phyloP scores from a whole-genome alignment of 64 coral and sea anemone genomes.

The Montipora foliosa region DNA sequence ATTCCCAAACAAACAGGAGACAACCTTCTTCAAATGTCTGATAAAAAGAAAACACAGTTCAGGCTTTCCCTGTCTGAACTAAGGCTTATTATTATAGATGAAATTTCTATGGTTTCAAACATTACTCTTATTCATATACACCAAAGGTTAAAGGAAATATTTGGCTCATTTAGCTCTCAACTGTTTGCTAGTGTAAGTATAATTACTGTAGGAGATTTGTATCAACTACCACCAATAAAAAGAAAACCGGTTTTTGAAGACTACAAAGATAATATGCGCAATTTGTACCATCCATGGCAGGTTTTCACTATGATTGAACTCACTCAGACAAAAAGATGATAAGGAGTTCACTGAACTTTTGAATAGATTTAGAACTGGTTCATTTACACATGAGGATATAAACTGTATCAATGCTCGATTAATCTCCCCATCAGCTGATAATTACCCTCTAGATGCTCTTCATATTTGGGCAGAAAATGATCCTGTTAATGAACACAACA shows the following conservation, averaged over 20 bases:
- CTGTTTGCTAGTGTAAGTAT: neutral
- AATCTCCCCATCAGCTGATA: conserved; percentile 37
- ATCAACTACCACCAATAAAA: conserved; percentile 20
- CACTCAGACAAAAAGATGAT: conserved; percentile 45
- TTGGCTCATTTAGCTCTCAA: too few species aligned
- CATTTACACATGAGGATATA: conserved; percentile 26
- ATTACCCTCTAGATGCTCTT: conserved; percentile 49
- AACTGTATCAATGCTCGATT: conserved; percentile 33
- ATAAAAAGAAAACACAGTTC: too few species aligned
- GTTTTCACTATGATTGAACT: conserved; percentile 55
- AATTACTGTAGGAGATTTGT: conserved; percentile 35
- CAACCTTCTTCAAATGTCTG: too few species aligned
- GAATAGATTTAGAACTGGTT: conserved; percentile 26
- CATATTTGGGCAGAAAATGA: conserved; percentile 66
- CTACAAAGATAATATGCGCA: conserved; percentile 38
- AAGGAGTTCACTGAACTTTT: conserved; percentile 31
- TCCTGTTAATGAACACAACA: conserved; percentile 34
- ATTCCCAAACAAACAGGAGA: too few species aligned
- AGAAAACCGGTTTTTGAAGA: conserved; percentile 38
- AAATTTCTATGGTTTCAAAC: conserved; percentile 76
- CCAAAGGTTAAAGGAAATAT: neutral
- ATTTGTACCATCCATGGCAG: conserved; percentile 61
- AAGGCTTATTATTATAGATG: conserved; percentile 80
- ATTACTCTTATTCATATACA: conserved; percentile 51
- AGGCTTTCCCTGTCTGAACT: too few species aligned